Evolutionary conservation across 2,113 vertebrate species (phyloP).

Genomic region (Excalfactoria chinensis): DNA sequence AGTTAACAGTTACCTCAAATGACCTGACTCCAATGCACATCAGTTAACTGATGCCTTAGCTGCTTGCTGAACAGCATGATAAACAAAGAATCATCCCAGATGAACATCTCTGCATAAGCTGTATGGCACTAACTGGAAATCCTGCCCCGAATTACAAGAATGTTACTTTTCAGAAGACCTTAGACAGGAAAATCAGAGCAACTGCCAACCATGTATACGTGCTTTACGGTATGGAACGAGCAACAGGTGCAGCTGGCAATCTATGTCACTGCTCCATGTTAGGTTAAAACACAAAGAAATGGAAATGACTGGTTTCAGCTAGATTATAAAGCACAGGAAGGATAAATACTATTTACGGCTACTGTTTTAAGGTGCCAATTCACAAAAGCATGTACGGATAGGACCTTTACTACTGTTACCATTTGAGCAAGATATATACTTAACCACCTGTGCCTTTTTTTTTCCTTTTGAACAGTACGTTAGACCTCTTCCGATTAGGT

Average conservation of each 20-base stretch:
- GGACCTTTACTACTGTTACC: neutral
- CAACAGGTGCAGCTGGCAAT: neutral
- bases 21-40: neutral
- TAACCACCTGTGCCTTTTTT: neutral
- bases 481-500: neutral
- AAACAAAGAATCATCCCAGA: neutral
- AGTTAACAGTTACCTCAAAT: neutral
- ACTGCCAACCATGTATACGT: neutral
- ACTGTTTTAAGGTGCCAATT: neutral
- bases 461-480: constrained; percentile 1
- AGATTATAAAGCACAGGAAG: neutral
- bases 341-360: neutral
- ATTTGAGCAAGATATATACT: neutral
- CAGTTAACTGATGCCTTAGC: neutral
- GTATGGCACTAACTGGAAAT: neutral
- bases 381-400: neutral
- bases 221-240: neutral
- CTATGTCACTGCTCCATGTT: neutral
- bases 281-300: neutral
- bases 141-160: neutral
- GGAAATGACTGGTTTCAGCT: neutral
- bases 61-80: neutral
- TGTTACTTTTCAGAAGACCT: neutral
- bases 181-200: neutral
- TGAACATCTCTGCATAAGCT: neutral